Percentiles rank a stretch among this genome's conserved stretches.
Conservation (phyloP, 1,140 invertebrate species). For the Megalopta genalis region DNA sequence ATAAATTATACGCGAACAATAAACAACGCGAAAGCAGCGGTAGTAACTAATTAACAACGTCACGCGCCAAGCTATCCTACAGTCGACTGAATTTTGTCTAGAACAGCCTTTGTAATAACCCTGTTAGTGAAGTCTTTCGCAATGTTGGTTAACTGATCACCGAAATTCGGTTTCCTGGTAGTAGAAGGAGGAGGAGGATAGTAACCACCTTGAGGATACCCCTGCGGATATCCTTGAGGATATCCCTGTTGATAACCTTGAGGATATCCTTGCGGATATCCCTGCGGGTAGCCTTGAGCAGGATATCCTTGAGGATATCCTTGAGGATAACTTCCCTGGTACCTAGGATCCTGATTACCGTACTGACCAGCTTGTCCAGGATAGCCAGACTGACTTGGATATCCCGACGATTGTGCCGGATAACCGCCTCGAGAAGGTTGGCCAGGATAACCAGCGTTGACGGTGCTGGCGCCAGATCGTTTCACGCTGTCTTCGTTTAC, state of each 20-base stretch:
- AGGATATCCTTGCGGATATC: conserved; percentile 42
- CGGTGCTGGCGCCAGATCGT: conserved; percentile 38
- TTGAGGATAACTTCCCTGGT: conserved; percentile 17
- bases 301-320: conserved; percentile 46
- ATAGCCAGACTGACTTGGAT: conserved; percentile 51
- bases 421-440: conserved; percentile 11
- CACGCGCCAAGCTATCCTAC: neutral
- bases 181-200: conserved; percentile 51
- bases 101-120: conserved; percentile 69
- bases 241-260: conserved; percentile 44
- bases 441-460: conserved; percentile 59
- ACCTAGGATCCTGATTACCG: too few relatives aligned
- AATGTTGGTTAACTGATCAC: conserved; percentile 67
- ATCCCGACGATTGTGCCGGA: neutral
- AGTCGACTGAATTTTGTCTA: conserved; percentile 65
- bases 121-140: conserved; percentile 70
- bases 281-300: conserved; percentile 33
- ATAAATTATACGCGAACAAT: neutral
- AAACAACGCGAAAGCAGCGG: too few relatives aligned
- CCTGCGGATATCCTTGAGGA: conserved; percentile 16
- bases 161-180: conserved; percentile 69
- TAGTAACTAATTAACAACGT: neutral
- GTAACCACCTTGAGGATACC: conserved; percentile 53
- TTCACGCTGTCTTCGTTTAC: conserved; percentile 43
- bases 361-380: conserved; percentile 23